Evolutionary conservation across 2,113 vertebrate species (phyloP), one percentile per base, ranked within the genome.

Genomic region (Ptilorrhoa leucosticta): DNA sequence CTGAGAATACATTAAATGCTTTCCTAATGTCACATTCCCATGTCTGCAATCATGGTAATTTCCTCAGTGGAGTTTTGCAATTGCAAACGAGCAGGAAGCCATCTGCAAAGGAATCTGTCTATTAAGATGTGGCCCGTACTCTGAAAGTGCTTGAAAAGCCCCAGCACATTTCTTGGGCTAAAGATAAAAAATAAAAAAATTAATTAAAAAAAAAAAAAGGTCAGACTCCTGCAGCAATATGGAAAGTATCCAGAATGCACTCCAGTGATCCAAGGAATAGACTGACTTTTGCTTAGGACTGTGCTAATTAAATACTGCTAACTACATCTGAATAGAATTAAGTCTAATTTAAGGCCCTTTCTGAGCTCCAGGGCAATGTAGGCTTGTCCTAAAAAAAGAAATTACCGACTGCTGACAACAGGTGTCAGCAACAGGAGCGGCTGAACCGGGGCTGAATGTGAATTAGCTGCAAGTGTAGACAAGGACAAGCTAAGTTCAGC

Each of bases 21-120:
- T 96, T 96, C 95, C 90, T 96, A 94, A 95, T 94, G 93, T 96
- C 94, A 80, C 93, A 96, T 97, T 93, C 94, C 94, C 96, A 58
- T 58, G 91, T 88, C 96, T 93, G 91, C 91, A 96, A 88, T 96
- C 68, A 83, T 23, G 58, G 71, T 86, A 95, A 95, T 96, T 91
- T 75, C 91, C 82, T 93, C 84, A 54, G 87, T 47, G 87, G 92
- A 87, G 65, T 94, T 93, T 95, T 96, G 95, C 95, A 95, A 95
- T 73, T 93, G 92, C 78, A 58, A 96, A 66, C 4, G 1, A 93
- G 93, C 92, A 96, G 87, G 87, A 95, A 96, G 82, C 78, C 79
- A 77, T 91, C 93, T 90, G 89, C 85, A 91, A 51, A 96, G 70
- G 92, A 96, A 94, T 96, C 94, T 70, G 66, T 61, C 87, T 76